These are phyloP conservation scores for Argyra leucocephala DNA, from an alignment of 2,888 invertebrate species.

Conservation along the genomic window DNA sequence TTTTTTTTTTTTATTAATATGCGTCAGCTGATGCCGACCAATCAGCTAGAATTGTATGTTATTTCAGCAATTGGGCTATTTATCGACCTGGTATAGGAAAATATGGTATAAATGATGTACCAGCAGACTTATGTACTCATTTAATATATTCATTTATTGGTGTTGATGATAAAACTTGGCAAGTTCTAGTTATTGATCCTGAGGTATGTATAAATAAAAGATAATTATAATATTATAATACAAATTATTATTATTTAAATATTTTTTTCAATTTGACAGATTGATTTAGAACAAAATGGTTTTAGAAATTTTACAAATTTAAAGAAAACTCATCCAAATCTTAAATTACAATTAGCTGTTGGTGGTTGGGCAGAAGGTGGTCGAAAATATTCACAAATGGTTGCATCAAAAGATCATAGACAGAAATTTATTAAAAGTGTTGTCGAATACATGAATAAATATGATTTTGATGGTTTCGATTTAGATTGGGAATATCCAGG, in stretches of 20 bases:
- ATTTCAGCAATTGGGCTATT: constrained; percentile 59
- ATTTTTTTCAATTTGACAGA: constrained; percentile 37
- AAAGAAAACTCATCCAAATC: constrained; percentile 56
- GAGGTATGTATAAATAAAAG: constrained; percentile 49
- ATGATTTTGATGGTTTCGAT: constrained; percentile 76
- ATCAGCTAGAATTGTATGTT: constrained; percentile 47
- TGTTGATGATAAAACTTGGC: constrained; percentile 66
- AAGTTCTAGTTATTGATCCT: constrained; percentile 69
- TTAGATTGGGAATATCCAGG: constrained; percentile 88
- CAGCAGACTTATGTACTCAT: constrained; percentile 74
- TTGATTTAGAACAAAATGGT: constrained; percentile 65
- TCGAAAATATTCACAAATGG: constrained; percentile 75
- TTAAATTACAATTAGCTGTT: constrained; percentile 72
- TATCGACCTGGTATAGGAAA: constrained; percentile 72
- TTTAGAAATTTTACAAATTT: constrained; percentile 71
- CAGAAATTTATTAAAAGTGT: constrained; percentile 65
- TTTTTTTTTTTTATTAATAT: constrained; percentile 14
- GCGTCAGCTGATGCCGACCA: constrained; percentile 28
- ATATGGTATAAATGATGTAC: constrained; percentile 76
- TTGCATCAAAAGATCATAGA: constrained; percentile 57
- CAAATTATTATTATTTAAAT: constrained; percentile 8
- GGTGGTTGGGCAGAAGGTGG: constrained; percentile 91
- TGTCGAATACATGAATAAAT: constrained; percentile 65
- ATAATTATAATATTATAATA: neutral
- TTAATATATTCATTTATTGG: constrained; percentile 83